Base-by-base conservation (phyloP, 2,113 vertebrate genomes). In the Vidua macroura region DNA sequence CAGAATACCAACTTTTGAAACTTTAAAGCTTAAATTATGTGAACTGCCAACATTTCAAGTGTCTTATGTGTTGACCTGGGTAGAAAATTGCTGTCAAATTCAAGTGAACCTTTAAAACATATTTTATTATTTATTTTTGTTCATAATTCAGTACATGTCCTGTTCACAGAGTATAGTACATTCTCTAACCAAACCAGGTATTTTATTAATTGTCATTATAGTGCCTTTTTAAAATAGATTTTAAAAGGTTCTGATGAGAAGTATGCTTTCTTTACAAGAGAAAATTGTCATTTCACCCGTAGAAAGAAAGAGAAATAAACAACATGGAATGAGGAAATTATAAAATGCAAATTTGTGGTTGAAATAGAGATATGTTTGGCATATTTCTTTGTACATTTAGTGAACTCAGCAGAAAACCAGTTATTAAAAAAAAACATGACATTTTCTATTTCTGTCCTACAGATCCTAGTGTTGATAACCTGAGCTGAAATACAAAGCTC, bases 291-390 rank as follows among this genome's bases (percentile, higher is more conserved):
- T 55, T 80, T 85, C 39, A 8, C 27, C 15, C 84, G 48, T 74
- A 67, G 39, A 82, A 89, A 84, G 56, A 86, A 84, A 86, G 9
- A 79, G 25, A 83, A 79, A 80, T 69, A 93, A 91, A 35, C 39
- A 80, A 80, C 66, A 58, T 77, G 51, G 55, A 89, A 69, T 51
- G 24, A 91, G 18, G 27, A 13, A 91, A 77, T 69, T 48, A 79
- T 85, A 83, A 95, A 96, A 93, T 83, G 64, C 48, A 88, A 86
- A 95, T 83, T 37, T 90, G 81, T 85, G 79, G 66, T 88, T 91
- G 44, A 90, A 93, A 86, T 46, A 44, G 19, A 86, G 51, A 83
- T 22, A 80, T 67, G 30, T 83, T 83, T 91, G 46, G 28, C 73
- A 75, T 86, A 81, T 63, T 94, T 94, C 72, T 93, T 53, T 83